These are phyloP conservation scores for Erebia aethiops DNA, from an alignment of 2,888 invertebrate species.

Conservation along the genomic window DNA sequence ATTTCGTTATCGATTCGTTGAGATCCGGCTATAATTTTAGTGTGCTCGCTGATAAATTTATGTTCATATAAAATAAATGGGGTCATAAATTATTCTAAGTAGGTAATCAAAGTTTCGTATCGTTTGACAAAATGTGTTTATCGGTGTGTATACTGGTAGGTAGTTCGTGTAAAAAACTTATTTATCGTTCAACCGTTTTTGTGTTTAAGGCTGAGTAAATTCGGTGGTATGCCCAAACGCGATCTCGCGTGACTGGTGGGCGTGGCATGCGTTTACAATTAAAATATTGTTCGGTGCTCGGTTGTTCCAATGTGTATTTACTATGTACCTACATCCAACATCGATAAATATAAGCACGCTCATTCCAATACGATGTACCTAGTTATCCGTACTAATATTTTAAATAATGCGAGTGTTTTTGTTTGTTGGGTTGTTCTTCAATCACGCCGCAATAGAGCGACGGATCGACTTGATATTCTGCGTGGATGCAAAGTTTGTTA, in stretches of 20 bases:
- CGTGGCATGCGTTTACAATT: constrained; percentile 76
- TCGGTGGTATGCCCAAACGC: constrained; percentile 62
- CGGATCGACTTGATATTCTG: no score
- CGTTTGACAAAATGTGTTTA: constrained; percentile 20
- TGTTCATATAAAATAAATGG: background rate
- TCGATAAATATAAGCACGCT: constrained; percentile 13
- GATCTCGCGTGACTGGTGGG: constrained; percentile 78
- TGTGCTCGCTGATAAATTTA: constrained; percentile 2
- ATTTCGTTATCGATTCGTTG: constrained; percentile 49
- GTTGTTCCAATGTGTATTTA: constrained; percentile 29
- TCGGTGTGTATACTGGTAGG: constrained; percentile 17
- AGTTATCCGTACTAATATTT: no score
- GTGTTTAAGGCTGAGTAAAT: constrained; percentile 50
- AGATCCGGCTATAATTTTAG: background rate
- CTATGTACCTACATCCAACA: constrained; percentile 8
- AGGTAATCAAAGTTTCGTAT: constrained; percentile 11
- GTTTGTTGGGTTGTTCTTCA: no score
- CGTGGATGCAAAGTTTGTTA: no score
- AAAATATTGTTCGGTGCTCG: constrained; percentile 65
- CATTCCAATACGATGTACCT: background rate
- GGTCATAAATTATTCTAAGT: constrained; percentile 4
- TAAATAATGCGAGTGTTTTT: no score
- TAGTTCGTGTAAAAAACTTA: constrained; percentile 51
- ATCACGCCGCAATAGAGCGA: no score
- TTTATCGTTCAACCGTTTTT: constrained; percentile 49